Conservation (phyloP, 2,888 invertebrate genomes). For the Halocaridina rubra region DNA sequence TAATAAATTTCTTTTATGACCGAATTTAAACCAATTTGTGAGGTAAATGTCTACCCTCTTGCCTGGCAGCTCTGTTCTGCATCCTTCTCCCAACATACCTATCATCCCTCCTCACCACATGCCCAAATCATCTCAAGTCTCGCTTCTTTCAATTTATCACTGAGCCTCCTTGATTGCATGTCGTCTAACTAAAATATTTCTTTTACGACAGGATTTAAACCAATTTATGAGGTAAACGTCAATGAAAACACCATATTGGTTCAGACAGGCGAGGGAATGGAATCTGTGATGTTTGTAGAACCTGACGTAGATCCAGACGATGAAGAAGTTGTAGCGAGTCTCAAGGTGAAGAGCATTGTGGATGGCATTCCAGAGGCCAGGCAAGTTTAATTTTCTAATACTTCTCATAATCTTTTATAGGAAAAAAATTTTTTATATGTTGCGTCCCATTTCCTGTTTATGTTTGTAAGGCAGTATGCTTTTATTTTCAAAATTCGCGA, state of each 20-base stretch:
- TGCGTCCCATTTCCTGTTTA: too few species aligned
- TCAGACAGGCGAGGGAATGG: slow-evolving; percentile 31
- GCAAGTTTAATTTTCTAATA: too few species aligned
- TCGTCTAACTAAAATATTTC: neutral
- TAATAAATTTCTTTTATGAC: too few species aligned
- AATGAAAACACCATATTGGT: neutral
- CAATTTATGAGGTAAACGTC: slow-evolving; percentile 40
- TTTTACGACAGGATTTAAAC: slow-evolving; percentile 2
- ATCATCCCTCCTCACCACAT: neutral
- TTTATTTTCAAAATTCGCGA: too few species aligned
- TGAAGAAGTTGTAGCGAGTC: neutral
- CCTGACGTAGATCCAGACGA: slow-evolving; percentile 28
- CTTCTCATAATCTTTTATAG: too few species aligned
- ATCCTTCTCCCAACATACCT: neutral
- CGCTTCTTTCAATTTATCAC: neutral
- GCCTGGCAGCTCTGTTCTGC: neutral
- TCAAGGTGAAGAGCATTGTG: slow-evolving; percentile 59
- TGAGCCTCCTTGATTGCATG: too few species aligned
- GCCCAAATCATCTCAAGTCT: neutral
- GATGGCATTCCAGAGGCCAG: slow-evolving; percentile 61
- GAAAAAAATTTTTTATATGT: too few species aligned
- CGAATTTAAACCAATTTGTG: too few species aligned
- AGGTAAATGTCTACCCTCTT: too few species aligned
- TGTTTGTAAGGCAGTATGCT: too few species aligned
- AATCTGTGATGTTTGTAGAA: slow-evolving; percentile 55